Conservation (phyloP, 2,797 vertebrate species). For the Coregonus sp. region DNA sequence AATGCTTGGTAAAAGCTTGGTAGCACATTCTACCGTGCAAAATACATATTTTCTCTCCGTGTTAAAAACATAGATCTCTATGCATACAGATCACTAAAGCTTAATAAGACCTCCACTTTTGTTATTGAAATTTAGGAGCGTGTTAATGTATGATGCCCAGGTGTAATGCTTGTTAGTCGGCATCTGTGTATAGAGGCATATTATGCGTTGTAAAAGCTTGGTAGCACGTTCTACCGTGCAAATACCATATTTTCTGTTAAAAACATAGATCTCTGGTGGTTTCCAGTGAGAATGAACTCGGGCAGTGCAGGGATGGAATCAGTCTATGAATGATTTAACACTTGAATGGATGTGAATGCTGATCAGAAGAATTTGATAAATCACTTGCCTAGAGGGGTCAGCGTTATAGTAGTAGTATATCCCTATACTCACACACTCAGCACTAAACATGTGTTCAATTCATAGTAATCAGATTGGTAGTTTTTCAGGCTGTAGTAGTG, state of each 20-base stretch:
- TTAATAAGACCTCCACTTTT: conserved; percentile 21
- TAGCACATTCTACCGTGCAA: not conserved
- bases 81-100: not conserved
- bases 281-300: not conserved
- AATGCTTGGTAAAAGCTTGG: not conserved
- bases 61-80: not conserved
- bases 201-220: not conserved
- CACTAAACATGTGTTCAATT: not conserved
- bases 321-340: conserved; percentile 52
- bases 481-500: not conserved
- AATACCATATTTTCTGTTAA: not conserved
- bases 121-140: conserved; percentile 7
- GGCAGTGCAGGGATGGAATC: not conserved
- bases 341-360: conserved; percentile 47
- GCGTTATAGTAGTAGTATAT: conserved; percentile 8
- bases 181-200: not conserved
- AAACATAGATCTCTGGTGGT: not conserved
- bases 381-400: conserved; percentile 49
- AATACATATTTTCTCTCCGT: not conserved
- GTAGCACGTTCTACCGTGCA: not conserved
- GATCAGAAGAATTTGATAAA: conserved; percentile 47
- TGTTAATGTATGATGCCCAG: conserved; percentile 29
- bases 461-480: not conserved
- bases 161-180: conserved; percentile 6
- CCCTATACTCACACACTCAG: not conserved